Evolutionary conservation across 2,113 vertebrate genomes (phyloP).

Genomic region (Holacanthus passer): DNA sequence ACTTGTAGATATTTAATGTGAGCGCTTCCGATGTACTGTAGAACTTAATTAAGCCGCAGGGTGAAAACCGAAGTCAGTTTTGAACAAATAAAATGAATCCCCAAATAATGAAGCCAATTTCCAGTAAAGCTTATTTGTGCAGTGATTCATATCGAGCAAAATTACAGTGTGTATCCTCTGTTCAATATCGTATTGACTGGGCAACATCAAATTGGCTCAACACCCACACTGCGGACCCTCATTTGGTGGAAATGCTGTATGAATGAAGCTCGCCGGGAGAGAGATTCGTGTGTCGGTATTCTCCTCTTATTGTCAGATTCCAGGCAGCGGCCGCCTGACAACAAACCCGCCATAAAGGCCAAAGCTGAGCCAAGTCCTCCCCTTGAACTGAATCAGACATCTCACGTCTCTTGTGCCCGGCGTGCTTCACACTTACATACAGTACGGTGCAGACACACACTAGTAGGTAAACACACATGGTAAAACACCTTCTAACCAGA

Average conservation of each 20-base stretch:
- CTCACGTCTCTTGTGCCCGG: not conserved
- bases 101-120: slow-evolving; percentile 48
- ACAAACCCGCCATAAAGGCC: slow-evolving; percentile 13
- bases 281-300: slow-evolving; percentile 39
- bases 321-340: slow-evolving; percentile 28
- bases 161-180: slow-evolving; percentile 37
- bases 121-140: slow-evolving; percentile 37
- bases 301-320: slow-evolving; percentile 46
- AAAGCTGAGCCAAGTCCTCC: slow-evolving; percentile 47
- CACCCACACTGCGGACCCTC: slow-evolving; percentile 32
- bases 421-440: slow-evolving; percentile 27
- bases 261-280: slow-evolving; percentile 44
- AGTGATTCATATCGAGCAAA: slow-evolving; percentile 48
- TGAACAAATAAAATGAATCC: slow-evolving; percentile 50
- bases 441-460: slow-evolving; percentile 20
- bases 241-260: slow-evolving; percentile 51
- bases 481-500: slow-evolving; percentile 23
- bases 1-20: slow-evolving; percentile 1
- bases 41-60: slow-evolving; percentile 29
- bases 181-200: slow-evolving; percentile 40
- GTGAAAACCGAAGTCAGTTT: slow-evolving; percentile 22
- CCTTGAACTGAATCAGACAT: slow-evolving; percentile 11
- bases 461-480: slow-evolving; percentile 45
- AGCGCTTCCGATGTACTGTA: not conserved
- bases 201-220: slow-evolving; percentile 48